Evolutionary conservation across 2,113 vertebrate genomes (phyloP).

Genomic region (Tricholaema leucomelas): DNA sequence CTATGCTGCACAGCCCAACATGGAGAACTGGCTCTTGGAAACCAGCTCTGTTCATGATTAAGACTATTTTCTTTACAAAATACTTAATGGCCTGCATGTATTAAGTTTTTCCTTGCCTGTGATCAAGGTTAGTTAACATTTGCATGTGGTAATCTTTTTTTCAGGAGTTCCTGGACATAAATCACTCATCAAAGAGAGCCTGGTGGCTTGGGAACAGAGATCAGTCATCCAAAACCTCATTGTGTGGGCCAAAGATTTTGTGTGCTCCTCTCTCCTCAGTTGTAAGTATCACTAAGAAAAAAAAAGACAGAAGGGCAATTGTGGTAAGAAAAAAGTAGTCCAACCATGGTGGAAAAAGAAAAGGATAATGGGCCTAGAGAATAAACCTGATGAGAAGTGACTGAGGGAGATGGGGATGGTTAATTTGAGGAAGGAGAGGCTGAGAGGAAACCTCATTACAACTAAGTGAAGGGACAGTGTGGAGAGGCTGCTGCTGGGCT

Average conservation of each 20-base stretch:
- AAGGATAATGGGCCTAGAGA: not conserved
- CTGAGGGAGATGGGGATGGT: no score
- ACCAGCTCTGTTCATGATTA: not conserved
- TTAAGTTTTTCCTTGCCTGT: slow-evolving; percentile 17
- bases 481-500: no score
- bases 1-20: not conserved
- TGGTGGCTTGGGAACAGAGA: not conserved
- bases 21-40: not conserved
- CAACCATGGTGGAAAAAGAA: no score
- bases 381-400: no score
- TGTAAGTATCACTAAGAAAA: not conserved
- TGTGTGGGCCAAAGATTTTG: not conserved
- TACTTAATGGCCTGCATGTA: not conserved
- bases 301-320: not conserved
- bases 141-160: slow-evolving; percentile 30
- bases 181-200: not conserved
- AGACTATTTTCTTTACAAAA: slow-evolving; percentile 27
- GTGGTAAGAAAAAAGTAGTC: not conserved
- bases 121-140: slow-evolving; percentile 22
- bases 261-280: not conserved
- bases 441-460: no score
- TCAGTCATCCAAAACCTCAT: not conserved
- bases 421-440: no score
- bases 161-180: slow-evolving; percentile 11
- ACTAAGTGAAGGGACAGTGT: no score